A percentile compares a stretch with the other conserved stretches of the same genome.
Evolutionary conservation across 2,797 vertebrate genomes (phyloP).

Genomic region (Clarias fuscus): DNA sequence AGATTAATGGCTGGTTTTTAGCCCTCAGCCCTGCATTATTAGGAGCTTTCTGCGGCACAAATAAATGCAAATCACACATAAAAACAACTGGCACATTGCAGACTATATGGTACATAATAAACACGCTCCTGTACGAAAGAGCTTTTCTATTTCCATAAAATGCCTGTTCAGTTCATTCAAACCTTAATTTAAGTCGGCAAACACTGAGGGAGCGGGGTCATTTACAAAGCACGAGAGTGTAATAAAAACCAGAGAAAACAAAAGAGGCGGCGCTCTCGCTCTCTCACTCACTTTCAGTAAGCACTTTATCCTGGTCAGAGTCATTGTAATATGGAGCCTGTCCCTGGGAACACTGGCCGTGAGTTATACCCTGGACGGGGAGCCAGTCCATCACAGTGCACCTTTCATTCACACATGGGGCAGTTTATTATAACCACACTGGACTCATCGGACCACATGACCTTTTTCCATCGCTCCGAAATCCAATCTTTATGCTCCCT

Average conservation of each 20-base stretch:
- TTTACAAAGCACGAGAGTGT: neutral
- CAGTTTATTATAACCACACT: too few species aligned
- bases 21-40: constrained; percentile 10
- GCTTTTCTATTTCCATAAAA: constrained; percentile 33
- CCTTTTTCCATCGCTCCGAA: too few species aligned
- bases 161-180: constrained; percentile 11
- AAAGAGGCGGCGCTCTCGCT: neutral
- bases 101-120: constrained; percentile 3
- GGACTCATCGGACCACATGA: too few species aligned
- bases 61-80: constrained; percentile 27
- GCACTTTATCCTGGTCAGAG: constrained; percentile 7
- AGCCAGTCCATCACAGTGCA: neutral
- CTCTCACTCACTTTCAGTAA: constrained; percentile 5
- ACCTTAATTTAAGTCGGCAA: constrained; percentile 8
- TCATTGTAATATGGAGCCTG: neutral
- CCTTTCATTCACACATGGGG: too few species aligned
- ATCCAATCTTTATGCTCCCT: too few species aligned
- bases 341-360: neutral
- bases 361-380: neutral
- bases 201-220: neutral
- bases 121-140: constrained; percentile 22
- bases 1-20: constrained; percentile 10
- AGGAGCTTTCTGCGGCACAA: constrained; percentile 9
- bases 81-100: constrained; percentile 20
- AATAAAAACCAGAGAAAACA: constrained; percentile 10